These are phyloP conservation scores for Eudasyphora cyanicolor DNA, from an alignment of 2,888 invertebrate genomes.

Conservation along the genomic window DNA sequence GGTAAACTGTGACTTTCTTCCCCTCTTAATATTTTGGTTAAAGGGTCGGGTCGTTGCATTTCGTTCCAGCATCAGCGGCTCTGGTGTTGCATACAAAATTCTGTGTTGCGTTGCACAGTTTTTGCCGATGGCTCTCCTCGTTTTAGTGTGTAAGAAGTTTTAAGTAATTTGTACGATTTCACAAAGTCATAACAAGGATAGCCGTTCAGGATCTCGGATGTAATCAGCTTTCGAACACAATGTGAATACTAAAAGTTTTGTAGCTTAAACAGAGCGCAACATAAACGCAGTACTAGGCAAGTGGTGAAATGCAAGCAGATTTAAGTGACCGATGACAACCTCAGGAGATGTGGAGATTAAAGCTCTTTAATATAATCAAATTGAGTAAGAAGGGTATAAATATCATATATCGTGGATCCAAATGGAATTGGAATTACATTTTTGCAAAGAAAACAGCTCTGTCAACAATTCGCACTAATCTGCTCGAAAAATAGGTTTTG, in stretches of 20 bases:
- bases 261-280: no score
- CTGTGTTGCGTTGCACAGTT: not conserved
- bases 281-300: conserved; percentile 16
- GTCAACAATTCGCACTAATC: no score
- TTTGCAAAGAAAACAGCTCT: no score
- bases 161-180: conserved; percentile 8
- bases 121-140: not conserved
- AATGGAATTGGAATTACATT: no score
- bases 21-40: not conserved
- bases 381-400: no score
- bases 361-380: no score
- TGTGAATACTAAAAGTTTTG: not conserved
- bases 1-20: not conserved
- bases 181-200: conserved; percentile 5
- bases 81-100: not conserved
- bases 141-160: conserved; percentile 6
- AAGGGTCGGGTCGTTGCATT: not conserved
- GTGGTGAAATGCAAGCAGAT: no score
- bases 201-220: not conserved
- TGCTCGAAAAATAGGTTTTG: no score
- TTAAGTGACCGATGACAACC: no score
- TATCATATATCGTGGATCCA: no score
- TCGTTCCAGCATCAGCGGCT: not conserved
- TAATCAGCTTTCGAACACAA: not conserved
- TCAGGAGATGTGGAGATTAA: no score